These are phyloP conservation scores for Onthophagus taurus DNA, from an alignment of 1,140 invertebrate genomes.

Conservation along the genomic window DNA sequence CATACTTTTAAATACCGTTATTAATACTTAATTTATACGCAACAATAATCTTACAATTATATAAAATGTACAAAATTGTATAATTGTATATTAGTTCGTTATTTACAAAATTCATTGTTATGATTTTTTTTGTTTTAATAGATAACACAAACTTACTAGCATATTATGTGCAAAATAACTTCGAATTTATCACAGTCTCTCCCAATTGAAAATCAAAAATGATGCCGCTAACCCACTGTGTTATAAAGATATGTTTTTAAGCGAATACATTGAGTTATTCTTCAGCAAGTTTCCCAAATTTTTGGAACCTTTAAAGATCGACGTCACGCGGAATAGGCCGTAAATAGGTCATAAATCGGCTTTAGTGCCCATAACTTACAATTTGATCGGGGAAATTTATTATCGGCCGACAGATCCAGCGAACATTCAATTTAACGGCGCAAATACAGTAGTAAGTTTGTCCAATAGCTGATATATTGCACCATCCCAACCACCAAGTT, in stretches of 20 bases:
- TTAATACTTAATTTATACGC: neutral
- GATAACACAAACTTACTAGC: constrained; percentile 23
- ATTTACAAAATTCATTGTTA: no score
- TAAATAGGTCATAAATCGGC: constrained; percentile 2
- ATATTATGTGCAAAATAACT: constrained; percentile 18
- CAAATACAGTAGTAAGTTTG: constrained; percentile 32
- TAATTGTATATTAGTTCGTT: neutral
- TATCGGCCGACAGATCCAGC: constrained; percentile 7
- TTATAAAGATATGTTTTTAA: no score
- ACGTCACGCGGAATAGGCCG: neutral
- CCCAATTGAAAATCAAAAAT: neutral
- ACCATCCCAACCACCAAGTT: constrained; percentile 35
- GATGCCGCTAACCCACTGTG: no score
- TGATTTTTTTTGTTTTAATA: no score
- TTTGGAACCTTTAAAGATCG: neutral
- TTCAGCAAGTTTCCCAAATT: no score
- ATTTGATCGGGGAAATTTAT: constrained; percentile 11
- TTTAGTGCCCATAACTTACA: constrained; percentile 6
- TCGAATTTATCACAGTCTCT: constrained; percentile 17
- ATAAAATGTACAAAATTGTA: constrained; percentile 5
- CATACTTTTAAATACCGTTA: neutral
- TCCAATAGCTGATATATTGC: constrained; percentile 30
- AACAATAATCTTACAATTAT: neutral
- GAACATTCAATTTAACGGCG: constrained; percentile 15
- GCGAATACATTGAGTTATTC: neutral